Base-by-base conservation (phyloP, 2,113 vertebrate species). In the Grammomys dolichurus region DNA sequence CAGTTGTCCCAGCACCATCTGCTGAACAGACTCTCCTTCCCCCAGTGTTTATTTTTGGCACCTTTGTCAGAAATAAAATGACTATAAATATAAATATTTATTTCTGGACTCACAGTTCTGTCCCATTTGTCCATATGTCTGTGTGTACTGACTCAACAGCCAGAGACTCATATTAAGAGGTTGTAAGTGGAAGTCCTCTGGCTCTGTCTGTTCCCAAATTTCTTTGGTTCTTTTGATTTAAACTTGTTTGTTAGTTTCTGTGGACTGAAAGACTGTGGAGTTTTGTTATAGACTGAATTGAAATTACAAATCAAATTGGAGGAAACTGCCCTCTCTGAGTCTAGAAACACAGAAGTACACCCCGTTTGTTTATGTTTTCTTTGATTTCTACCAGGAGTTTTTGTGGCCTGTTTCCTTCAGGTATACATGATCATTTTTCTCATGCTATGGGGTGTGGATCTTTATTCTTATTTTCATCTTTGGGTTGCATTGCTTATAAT, bases 81-180 rank as follows among this genome's bases (percentile, higher is more conserved):
- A 85, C 43, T 95, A 93, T 88, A 97, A 97, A 92, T 97, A 88
- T 28, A 90, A 87, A 87, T 92, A 96, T 90, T 94, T 94, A n/a
- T 94, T 93, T 96, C 92, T 96, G 46, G 65, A 85, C 58, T 91
- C 10, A 56, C 13, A 40, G 14, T 72, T 93, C 82, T 94, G 90
- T 65, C 51, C 48, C 51, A 63, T 86, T 77, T 81, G 81, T 86
- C 46, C 51, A 89, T 65, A 88, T 80, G 81, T 93, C 92, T 85
- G 3, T 76, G 12, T 87, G 69, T 54, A 56, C 67, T 72, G n/a
- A 89, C 58, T 78, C 22, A 46, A 77, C 84, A 81, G 63, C 69
- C 81, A 12, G 33, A 93, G 58, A 2, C 80, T 77, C 80, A 36
- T n/a, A 87, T 73, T 51, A 63, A 88, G 43, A 92, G 58, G 67